Conservation (phyloP, 2,888 invertebrate species). For the Orchestes rusci region DNA sequence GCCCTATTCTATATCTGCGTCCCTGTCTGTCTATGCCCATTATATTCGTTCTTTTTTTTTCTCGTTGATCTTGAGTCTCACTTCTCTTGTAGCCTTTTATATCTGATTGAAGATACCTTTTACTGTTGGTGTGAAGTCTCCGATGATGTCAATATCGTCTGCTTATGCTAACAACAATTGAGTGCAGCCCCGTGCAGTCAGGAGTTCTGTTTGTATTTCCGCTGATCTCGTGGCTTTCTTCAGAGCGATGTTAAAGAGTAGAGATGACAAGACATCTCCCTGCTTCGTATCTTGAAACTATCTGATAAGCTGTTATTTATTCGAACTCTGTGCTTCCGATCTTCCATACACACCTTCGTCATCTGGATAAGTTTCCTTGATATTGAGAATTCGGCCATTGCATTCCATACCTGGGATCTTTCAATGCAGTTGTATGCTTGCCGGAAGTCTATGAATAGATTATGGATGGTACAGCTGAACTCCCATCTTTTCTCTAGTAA, state of each 20-base stretch:
- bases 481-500: not conserved
- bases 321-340: not conserved
- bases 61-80: conserved; percentile 1
- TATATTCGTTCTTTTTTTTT: not conserved
- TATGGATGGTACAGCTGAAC: not conserved
- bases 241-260: not conserved
- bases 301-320: not conserved
- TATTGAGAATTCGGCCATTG: too few species aligned
- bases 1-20: not conserved
- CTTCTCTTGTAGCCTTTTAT: too few species aligned
- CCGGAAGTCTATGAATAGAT: not conserved
- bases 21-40: not conserved
- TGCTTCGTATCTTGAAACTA: not conserved
- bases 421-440: too few species aligned
- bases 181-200: not conserved
- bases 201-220: not conserved
- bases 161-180: conserved; percentile 1
- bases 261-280: not conserved
- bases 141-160: not conserved
- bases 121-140: not conserved
- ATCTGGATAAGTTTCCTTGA: too few species aligned
- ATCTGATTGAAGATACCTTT: too few species aligned
- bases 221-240: not conserved
- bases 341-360: too few species aligned
- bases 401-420: too few species aligned